Evolutionary conservation across 2,797 vertebrate species (phyloP), one percentile per base, ranked within the genome.

Genomic region (Perodicticus potto): DNA sequence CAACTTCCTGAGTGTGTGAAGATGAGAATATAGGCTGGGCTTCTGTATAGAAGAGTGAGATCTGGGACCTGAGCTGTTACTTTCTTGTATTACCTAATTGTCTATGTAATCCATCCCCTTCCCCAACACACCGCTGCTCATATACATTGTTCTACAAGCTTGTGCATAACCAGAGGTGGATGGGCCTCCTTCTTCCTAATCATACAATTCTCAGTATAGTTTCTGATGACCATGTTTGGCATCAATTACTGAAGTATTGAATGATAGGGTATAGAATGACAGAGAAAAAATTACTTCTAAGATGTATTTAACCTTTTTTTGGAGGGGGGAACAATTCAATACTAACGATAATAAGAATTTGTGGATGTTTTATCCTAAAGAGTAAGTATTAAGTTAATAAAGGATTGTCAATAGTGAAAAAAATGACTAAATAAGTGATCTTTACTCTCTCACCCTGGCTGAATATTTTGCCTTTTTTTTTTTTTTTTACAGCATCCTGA

Each of bases 401-500:
- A 32, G 63, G 80, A 4, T 6, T 83, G 7, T 49, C 25, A 61
- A 43, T 34, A 59, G 82, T 20, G 20, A 90, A 76, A 86, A 86
- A 43, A 65, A 37, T 19, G 34, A 77, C 37, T 49, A 78, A 49
- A 32, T 57, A 86, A 63, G 12, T 9, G 40, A 59, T 23, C 1
- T 53, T 34, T 86, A 16, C 37, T 88, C 43, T 78, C 89, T 93
- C 40, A 25, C 32, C 7, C 7, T 37, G 5, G 17, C 34, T 93
- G 17, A 77, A 19, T 57, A n/a, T 12, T 80, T 43, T 88, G 12
- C 95, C n/a, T 27, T 93, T 72, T 53, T 53, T 40, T 49, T 49
- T 40, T 40, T 40, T 57, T 43, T n/a, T 94, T 89, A 83, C 96
- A 99, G 98, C 97, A 98, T 98, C 98, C 99, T 95, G 99, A 99